Base-by-base conservation (phyloP, 2,888 invertebrate genomes). In the Baronia brevicornis region DNA sequence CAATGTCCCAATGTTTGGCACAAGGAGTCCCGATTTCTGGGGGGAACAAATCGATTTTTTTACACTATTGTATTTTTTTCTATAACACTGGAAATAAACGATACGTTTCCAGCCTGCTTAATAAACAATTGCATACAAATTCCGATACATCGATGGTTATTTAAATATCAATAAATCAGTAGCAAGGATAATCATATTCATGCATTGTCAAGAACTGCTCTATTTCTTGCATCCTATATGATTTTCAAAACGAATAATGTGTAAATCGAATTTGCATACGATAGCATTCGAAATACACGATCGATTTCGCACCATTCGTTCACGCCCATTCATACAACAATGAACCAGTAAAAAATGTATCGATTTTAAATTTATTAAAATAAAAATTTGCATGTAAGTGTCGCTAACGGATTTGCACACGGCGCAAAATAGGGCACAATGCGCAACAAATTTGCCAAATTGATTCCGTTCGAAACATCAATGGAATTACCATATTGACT, bases 341-440 rank as follows among this genome's bases (percentile, higher is more conserved):
- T 44, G 63, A 55, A 49, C 53, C 55, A 66, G 46, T 52, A 38
- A 33, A 37, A 43, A 45, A 50, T 36, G 47, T 51, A 65, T 66
- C 60, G 62, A 62, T 62, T 61, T 51, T 42, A 47, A 54, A 59
- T 58, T 46, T 51, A 53, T 48, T 39, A 49, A 55, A 46, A 51
- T 46, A 41, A 39, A 43, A 59, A 77, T 79, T 78, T 68, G 65
- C 77, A 74, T 75, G 50, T 66, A 70, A 73, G 43, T 46, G 62
- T 64, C 54, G 53, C 54, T 66, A 79, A 74, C 78, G 77, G 75
- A 79, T 80, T 77, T 69, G 64, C 61, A 54, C 57, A 50, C 49
- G 41, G 46, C 54, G 67, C 60, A 69, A 60, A 65, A 60, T 54
- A 50, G 52, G 36, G 43, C 46, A 78, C 61, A 77, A 74, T 67